Percentiles rank a stretch among this genome's conserved stretches.
phyloP scores from a whole-genome alignment of 2,113 vertebrate species.

The Neotoma lepida region DNA sequence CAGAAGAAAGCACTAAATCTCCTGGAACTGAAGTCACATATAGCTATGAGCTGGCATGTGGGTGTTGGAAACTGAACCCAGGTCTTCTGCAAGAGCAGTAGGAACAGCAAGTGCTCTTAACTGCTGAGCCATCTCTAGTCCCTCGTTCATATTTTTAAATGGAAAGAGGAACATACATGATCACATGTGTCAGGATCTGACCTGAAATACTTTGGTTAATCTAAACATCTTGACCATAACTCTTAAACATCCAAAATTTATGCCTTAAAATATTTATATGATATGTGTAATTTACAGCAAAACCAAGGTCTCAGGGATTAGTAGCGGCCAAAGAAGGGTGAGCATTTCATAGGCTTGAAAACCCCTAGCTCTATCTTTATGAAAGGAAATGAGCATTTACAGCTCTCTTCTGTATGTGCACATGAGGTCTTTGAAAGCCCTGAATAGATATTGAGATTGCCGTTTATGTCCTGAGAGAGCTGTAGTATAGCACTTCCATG shows the following conservation, averaged over 20 bases:
- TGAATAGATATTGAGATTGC: neutral
- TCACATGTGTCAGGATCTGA: constrained; percentile 14
- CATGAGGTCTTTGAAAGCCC: neutral
- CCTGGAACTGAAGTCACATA: neutral
- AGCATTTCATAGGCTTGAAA: neutral
- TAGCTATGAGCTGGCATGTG: neutral
- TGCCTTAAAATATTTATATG: constrained; percentile 6
- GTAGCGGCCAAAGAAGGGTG: neutral
- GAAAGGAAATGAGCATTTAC: neutral
- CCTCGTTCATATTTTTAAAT: neutral
- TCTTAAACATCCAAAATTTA: constrained; percentile 45
- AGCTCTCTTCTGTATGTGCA: neutral
- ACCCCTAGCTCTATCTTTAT: neutral
- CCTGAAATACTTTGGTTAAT: constrained; percentile 33
- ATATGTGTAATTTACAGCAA: neutral
- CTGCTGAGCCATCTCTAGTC: neutral
- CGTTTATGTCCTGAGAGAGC: neutral
- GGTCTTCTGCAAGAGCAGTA: neutral
- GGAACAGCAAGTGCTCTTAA: neutral
- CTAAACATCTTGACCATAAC: neutral
- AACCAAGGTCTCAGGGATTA: constrained; percentile 27
- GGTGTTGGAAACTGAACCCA: neutral
- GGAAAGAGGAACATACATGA: neutral
- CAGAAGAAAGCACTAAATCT: neutral
- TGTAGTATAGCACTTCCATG: neutral